phyloP scores from a whole-genome alignment of 23 tunicate species.

The Trididemnum miniatum region DNA sequence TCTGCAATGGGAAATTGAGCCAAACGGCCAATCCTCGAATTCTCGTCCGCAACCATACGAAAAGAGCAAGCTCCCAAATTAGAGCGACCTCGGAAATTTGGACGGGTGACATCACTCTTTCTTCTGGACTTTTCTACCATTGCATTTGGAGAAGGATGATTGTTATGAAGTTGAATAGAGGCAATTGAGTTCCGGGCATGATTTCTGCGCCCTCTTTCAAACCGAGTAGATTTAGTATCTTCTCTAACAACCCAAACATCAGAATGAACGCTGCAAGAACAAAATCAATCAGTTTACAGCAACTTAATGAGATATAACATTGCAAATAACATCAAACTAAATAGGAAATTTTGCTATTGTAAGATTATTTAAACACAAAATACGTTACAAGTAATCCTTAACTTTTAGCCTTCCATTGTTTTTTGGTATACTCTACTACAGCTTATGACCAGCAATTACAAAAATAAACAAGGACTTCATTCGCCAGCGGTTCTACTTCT shows the following conservation, averaged over 20 bases:
- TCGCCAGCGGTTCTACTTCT: too few species aligned
- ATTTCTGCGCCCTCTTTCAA: not conserved
- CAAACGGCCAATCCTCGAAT: slow-evolving; percentile 8
- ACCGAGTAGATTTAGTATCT: not conserved
- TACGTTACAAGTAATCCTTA: too few species aligned
- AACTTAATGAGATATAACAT: too few species aligned
- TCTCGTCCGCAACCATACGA: slow-evolving; percentile 17
- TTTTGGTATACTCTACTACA: too few species aligned
- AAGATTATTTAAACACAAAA: too few species aligned
- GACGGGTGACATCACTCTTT: not conserved
- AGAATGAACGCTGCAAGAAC: too few species aligned
- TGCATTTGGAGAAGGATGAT: not conserved
- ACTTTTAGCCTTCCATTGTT: too few species aligned
- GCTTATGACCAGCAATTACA: too few species aligned
- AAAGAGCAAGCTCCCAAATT: slow-evolving; percentile 14
- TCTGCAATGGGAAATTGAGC: slow-evolving; percentile 4
- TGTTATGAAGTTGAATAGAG: not conserved
- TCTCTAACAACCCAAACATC: slow-evolving; percentile 15
- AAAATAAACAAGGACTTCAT: too few species aligned
- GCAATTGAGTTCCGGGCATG: not conserved
- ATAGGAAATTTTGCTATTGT: too few species aligned
- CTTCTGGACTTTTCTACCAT: not conserved
- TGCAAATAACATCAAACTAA: too few species aligned
- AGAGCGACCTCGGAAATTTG: not conserved
- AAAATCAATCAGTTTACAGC: too few species aligned